A percentile compares a stretch with the other conserved stretches of the same genome.
phyloP scores from a whole-genome alignment of 2,888 invertebrate genomes.

The Notodonta dromedarius region DNA sequence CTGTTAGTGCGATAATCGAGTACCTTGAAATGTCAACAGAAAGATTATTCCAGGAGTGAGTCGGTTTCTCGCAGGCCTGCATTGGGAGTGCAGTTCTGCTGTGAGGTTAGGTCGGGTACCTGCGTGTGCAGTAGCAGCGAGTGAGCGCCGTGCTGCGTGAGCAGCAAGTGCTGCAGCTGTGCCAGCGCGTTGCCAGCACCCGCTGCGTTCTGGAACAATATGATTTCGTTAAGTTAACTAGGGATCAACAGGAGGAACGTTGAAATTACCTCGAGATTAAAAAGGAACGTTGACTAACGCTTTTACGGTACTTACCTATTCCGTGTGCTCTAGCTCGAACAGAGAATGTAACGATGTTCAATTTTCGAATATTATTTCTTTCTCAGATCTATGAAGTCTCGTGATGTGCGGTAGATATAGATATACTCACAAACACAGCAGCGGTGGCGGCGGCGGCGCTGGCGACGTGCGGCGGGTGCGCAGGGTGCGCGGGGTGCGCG shows the following conservation, averaged over 20 bases:
- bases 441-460: conserved; percentile 48
- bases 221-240: too few relatives aligned
- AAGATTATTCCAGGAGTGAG: too few relatives aligned
- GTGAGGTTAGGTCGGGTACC: conserved; percentile 38
- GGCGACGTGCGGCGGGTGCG: conserved; percentile 38
- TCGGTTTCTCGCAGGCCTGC: too few relatives aligned
- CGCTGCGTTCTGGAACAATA: conserved; percentile 59
- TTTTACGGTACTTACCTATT: too few relatives aligned
- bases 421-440: conserved; percentile 55
- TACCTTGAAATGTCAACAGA: background rate
- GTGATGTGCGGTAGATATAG: background rate
- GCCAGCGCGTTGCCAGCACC: conserved; percentile 75
- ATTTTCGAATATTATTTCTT: too few relatives aligned
- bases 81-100: too few relatives aligned
- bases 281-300: too few relatives aligned
- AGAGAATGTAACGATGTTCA: too few relatives aligned
- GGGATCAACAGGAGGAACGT: too few relatives aligned
- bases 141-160: conserved; percentile 77
- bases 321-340: too few relatives aligned
- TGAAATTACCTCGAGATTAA: too few relatives aligned
- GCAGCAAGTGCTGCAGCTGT: conserved; percentile 76
- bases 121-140: conserved; percentile 77
- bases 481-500: conserved; percentile 34
- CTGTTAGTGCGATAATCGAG: background rate
- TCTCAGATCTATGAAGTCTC: too few relatives aligned